Evolutionary conservation across 1,140 invertebrate species (phyloP), one percentile per base, ranked within the genome.

Genomic region (Drosophila punjabiensis): DNA sequence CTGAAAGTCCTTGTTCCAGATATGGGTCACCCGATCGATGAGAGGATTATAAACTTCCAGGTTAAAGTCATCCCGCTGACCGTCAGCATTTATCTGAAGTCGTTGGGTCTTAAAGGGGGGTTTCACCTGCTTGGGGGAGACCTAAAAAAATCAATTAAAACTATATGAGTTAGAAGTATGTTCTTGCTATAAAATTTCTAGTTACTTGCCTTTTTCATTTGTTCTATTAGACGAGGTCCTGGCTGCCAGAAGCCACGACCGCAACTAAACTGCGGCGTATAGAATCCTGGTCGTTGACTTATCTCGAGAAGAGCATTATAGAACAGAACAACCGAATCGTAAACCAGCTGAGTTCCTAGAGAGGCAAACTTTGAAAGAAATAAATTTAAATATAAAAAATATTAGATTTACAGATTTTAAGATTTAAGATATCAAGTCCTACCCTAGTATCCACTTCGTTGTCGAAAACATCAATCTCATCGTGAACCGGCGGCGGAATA

Each of bases 31-130:
- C 1, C 76, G 77, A 62, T 93, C 88, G 1, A 85, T 81, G 14
- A 93, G 61, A 1, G 92, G 92, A 79, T 92, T 90, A 43, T 98
- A 95, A 39, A 98, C 95, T 85, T 97, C 96, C 28, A 98, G 93
- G 48, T 95, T 95, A 76, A 97, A 98, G 67, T 96, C 95, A 32
- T 94, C 94, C 47, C 97, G 94, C 79, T 96, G 94, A 1, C 97
- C 97, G 92, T 93, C 64, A n/a, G 95, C 93, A 74, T 97, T 96
- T 76, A 98, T 96, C 16, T 94, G 93, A n/a, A 98, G 95, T n/a
- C 94, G 70, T 53, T 93, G 91, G 2, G 91, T 92, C 13, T 90
- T 91, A 32, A 75, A 92, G 0, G 82, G 85, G 2, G 91, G 91
- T 14, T 69, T 82, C 0, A 78, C 76, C 39, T 69, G 63, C 18